Base-by-base conservation (phyloP, 2,888 invertebrate genomes). In the Boloria euphrosyne region DNA sequence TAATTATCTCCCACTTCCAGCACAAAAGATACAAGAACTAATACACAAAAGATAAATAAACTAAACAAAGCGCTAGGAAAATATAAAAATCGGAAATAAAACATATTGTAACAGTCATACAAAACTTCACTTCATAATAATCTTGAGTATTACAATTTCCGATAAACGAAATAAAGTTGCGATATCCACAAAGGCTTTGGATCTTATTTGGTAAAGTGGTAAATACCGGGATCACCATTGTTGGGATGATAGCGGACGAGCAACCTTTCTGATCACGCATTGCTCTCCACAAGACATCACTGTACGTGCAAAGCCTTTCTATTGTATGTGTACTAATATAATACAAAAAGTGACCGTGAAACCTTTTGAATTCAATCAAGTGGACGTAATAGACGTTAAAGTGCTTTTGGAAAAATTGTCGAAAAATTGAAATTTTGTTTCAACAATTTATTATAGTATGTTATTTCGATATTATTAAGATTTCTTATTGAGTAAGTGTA, bases 221-320 rank as follows among this genome's bases (percentile, higher is more conserved):
- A 60, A 68, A 70, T 62, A 60, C 43, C 17, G 65, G 60, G 50
- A 64, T 68, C 57, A 65, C 66, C 66, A 60, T 65, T 69, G 70
- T 73, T 71, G 74, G 60, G 69, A 66, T 50, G 70, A 54, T 68
- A 64, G 66, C 54, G 60, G 65, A 67, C 70, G 67, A 70, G 71
- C 74, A 76, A 72, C 70, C 71, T 77, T 76, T 78, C 77, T 68
- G 77, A 76, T 76, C 78, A 78, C 77, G 78, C 77, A 75, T 74
- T 49, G 10, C n/a, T 38, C n/a, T 16, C 47, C n/a, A 16, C 16
- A 49, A 49, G 14, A 49, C 16, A 16, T 14, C n/a, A n/a, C 16
- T 14, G 4, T 49, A 49, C 17, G 7, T 52, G 64, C 55, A 38
- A 53, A 17, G 47, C 49, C 55, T 59, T 62, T 14, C 2, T 44